These are phyloP conservation scores for Synaphobranchus kaupii DNA, from an alignment of 2,797 vertebrate genomes.

Conservation along the genomic window DNA sequence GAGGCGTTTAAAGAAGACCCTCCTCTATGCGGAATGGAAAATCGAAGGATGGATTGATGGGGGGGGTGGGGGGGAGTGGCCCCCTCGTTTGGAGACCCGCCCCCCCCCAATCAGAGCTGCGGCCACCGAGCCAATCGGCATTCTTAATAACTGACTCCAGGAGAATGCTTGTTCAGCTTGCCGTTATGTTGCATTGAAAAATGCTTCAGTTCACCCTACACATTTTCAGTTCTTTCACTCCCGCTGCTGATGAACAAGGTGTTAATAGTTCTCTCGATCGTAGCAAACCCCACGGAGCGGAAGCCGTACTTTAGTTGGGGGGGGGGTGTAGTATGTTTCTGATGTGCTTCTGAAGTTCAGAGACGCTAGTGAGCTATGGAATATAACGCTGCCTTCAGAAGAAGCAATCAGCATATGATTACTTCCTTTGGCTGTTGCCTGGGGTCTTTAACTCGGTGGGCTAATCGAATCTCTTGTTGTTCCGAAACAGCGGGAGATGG, in stretches of 20 bases:
- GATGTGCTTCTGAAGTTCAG: neutral
- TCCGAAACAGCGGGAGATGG: neutral
- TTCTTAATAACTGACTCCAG: neutral
- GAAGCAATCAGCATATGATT: conserved; percentile 2
- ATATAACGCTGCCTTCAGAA: neutral
- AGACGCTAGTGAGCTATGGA: neutral
- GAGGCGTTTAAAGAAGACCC: neutral
- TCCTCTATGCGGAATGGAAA: neutral
- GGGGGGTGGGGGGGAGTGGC: too few species aligned
- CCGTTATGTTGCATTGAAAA: neutral
- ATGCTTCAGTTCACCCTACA: neutral
- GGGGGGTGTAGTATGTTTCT: too few species aligned
- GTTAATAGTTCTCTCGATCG: neutral
- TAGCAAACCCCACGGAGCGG: too few species aligned
- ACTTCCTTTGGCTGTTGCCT: neutral
- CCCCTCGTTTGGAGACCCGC: too few species aligned
- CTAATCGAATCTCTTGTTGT: neutral
- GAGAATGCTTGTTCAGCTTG: neutral
- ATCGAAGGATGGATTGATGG: neutral
- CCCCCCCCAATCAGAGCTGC: too few species aligned
- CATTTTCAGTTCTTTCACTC: neutral
- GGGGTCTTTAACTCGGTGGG: too few species aligned
- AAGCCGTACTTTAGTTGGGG: too few species aligned
- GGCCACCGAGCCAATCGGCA: neutral
- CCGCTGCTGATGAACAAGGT: neutral